These are phyloP conservation scores for Papilio gigon DNA, from an alignment of 2,888 invertebrate species.

Conservation along the genomic window DNA sequence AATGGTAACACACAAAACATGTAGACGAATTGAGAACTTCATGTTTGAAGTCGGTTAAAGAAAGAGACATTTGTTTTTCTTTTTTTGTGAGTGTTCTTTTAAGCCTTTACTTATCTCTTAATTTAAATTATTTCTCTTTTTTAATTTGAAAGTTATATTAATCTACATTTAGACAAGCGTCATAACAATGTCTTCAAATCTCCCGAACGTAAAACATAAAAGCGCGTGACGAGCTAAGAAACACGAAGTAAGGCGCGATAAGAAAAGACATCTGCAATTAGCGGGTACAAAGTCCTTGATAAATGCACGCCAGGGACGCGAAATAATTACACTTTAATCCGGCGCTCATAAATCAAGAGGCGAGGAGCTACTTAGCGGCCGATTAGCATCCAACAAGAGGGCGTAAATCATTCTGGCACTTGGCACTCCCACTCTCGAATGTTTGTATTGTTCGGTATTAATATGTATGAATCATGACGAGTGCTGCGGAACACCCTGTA, in stretches of 20 bases:
- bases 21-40: no score
- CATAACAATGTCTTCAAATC: background rate
- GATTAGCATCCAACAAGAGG: constrained; percentile 80
- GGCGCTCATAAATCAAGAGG: constrained; percentile 55
- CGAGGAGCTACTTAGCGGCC: constrained; percentile 54
- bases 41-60: no score
- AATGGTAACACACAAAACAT: no score
- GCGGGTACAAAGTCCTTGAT: constrained; percentile 42
- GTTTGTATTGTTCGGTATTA: constrained; percentile 43
- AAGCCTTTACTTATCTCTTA: no score
- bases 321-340: constrained; percentile 64
- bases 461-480: constrained; percentile 38
- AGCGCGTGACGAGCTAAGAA: constrained; percentile 27
- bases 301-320: constrained; percentile 44
- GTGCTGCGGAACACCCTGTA: background rate
- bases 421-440: constrained; percentile 50
- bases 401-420: constrained; percentile 61
- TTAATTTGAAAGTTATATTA: no score
- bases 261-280: constrained; percentile 40
- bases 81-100: background rate
- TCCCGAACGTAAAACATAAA: constrained; percentile 15
- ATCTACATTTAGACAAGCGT: no score
- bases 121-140: no score
- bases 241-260: constrained; percentile 27
- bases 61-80: background rate